Base-by-base conservation (phyloP, 1,140 invertebrate genomes). In the Akabosia matsudoensis region DNA sequence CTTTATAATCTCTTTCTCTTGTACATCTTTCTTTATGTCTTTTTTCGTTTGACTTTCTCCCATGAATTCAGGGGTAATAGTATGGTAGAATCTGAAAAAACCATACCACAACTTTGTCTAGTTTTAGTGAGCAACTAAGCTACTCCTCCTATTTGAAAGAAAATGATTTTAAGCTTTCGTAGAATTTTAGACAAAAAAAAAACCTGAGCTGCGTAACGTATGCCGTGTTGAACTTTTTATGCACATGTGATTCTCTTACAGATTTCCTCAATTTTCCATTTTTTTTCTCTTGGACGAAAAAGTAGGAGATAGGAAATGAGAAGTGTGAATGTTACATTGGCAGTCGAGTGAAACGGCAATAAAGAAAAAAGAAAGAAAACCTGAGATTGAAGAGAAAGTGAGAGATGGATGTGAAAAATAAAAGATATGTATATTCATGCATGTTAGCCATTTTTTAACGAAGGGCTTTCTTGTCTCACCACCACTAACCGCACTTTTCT, bases 361-460 rank as follows among this genome's bases (percentile, higher is more conserved):
- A 18, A 45, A 18, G 7, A 7, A 18, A 45, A 22, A 24, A 16
- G 54, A 22, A 22, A 56, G n/a, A 56, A 56, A 56, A 22, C 10
- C 54, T 4, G n/a, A 10, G 54, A 56, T 13, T 56, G 54, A 56
- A 56, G 22, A 22, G 37, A 7, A 22, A 24, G 54, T n/a, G 54
- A 56, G 54, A 56, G 54, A 56, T 56, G 54, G 54, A 56, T 56
- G 54, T 56, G 54, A 13, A 24, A 3, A 56, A 56, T n/a, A n/a
- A 56, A 56, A 56, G 54, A 56, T 56, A 56, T 56, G 54, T 56
- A 56, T 56, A 56, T 56, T 56, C 54, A 56, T 56, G 54, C 24
- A 56, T 56, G 54, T 22, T n/a, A 56, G 22, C 54, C 54, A 56
- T 56, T n/a, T 16, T 56, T 56, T 56, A 56, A 56, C 54, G 54